Conservation (phyloP, 2,888 invertebrate genomes). For the Tridacna gigas region DNA sequence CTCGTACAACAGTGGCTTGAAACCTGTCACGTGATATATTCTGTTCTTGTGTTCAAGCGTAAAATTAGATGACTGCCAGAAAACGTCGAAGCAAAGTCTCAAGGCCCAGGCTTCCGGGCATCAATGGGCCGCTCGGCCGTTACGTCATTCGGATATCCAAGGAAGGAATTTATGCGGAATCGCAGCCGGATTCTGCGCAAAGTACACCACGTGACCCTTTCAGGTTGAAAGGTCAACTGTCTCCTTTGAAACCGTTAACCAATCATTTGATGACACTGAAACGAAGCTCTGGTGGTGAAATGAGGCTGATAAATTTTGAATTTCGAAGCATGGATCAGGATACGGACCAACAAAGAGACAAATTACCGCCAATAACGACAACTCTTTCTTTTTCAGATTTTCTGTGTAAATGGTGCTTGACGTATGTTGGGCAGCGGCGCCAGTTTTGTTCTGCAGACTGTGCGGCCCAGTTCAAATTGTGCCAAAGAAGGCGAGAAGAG, state of each 20-base stretch:
- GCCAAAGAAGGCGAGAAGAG: slow-evolving; percentile 56
- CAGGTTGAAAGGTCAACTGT: slow-evolving; percentile 29
- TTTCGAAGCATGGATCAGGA: slow-evolving; percentile 49
- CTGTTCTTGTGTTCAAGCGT: no score
- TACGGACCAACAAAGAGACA: slow-evolving; percentile 24
- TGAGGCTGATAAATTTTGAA: slow-evolving; percentile 55
- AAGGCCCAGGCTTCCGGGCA: slow-evolving; percentile 34
- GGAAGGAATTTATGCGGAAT: slow-evolving; percentile 21
- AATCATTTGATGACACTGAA: slow-evolving; percentile 38
- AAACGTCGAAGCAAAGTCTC: slow-evolving; percentile 36
- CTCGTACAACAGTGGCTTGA: no score
- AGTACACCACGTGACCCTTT: slow-evolving; percentile 26
- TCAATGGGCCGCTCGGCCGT: slow-evolving; percentile 53
- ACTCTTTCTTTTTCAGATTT: slow-evolving; percentile 66
- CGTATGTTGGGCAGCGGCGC: slow-evolving; percentile 64
- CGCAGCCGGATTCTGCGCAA: background rate
- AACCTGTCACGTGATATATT: no score
- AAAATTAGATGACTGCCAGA: slow-evolving; percentile 48
- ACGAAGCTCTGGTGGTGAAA: slow-evolving; percentile 30
- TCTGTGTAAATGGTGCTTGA: slow-evolving; percentile 65
- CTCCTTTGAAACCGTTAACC: slow-evolving; percentile 33
- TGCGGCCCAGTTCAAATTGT: slow-evolving; percentile 63
- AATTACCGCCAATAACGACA: slow-evolving; percentile 46
- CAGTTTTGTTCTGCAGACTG: slow-evolving; percentile 67
- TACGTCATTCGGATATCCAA: slow-evolving; percentile 45